Percentiles rank a stretch among this genome's conserved stretches.
phyloP scores from a whole-genome alignment of 2,113 vertebrate species.

The Athene cunicularia region DNA sequence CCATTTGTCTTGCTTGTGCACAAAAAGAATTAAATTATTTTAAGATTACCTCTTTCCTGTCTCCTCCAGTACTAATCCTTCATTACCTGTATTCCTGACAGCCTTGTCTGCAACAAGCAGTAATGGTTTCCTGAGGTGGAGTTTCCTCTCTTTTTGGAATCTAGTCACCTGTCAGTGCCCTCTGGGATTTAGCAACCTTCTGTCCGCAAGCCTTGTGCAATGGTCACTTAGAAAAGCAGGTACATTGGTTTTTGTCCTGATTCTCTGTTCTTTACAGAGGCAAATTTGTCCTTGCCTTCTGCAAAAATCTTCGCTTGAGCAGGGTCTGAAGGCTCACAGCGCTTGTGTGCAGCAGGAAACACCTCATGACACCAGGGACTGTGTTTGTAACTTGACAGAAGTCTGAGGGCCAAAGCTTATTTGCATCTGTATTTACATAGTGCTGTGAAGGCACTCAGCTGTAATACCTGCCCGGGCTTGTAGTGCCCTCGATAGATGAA shows the following conservation, averaged over 20 bases:
- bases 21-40: neutral
- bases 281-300: neutral
- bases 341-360: neutral
- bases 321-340: neutral
- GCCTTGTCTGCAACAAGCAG: neutral
- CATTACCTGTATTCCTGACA: constrained; percentile 3
- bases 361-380: neutral
- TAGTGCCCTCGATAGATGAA: neutral
- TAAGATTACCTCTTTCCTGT: neutral
- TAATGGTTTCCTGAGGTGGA: constrained; percentile 24
- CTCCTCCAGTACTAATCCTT: neutral
- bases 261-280: neutral
- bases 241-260: neutral
- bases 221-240: neutral
- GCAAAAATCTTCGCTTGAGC: neutral
- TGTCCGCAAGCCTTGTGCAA: neutral
- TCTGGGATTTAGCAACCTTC: neutral
- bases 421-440: constrained; percentile 29
- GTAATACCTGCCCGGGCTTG: constrained; percentile 12
- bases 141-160: constrained; percentile 16
- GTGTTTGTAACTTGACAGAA: neutral
- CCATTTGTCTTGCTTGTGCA: constrained; percentile 1
- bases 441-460: neutral
- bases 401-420: neutral
- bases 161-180: constrained; percentile 7